phyloP scores from a whole-genome alignment of 2,113 vertebrate species.

The Lasiurus borealis region DNA sequence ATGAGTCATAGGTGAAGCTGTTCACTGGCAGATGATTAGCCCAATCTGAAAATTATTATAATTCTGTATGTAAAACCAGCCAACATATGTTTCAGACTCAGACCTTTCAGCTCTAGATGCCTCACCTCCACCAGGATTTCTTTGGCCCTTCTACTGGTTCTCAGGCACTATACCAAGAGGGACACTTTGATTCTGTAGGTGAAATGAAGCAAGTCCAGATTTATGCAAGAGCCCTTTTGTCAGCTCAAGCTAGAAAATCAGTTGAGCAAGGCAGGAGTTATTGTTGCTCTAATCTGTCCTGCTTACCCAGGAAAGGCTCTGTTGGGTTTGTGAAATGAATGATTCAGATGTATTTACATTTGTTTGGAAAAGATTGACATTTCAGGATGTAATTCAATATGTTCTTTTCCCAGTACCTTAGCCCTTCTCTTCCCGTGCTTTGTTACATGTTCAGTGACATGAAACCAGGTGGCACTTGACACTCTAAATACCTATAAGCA shows the following conservation, averaged over 20 bases:
- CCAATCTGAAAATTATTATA: neutral
- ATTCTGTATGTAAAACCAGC: neutral
- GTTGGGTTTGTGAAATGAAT: slow-evolving; percentile 81
- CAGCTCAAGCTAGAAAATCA: slow-evolving; percentile 44
- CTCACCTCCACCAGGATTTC: neutral
- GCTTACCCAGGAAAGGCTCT: slow-evolving; percentile 66
- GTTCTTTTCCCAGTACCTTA: slow-evolving; percentile 81
- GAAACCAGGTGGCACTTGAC: slow-evolving; percentile 88
- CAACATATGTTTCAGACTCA: neutral
- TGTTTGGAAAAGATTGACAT: slow-evolving; percentile 83
- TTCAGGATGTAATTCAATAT: slow-evolving; percentile 85
- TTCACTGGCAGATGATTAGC: neutral
- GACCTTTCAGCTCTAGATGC: neutral
- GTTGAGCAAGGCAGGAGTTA: slow-evolving; percentile 63
- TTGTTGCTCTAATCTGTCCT: slow-evolving; percentile 76
- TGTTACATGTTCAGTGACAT: slow-evolving; percentile 86
- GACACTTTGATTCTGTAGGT: slow-evolving; percentile 17
- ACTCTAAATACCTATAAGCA: slow-evolving; percentile 86
- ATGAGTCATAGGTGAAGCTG: neutral
- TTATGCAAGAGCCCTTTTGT: slow-evolving; percentile 67
- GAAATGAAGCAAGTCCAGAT: slow-evolving; percentile 49
- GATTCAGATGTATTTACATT: slow-evolving; percentile 83
- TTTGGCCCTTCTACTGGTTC: neutral
- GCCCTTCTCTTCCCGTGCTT: slow-evolving; percentile 85
- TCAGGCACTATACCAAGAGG: neutral